Conservation (phyloP, 2,113 vertebrate species). For the Amblyopsis rosae region DNA sequence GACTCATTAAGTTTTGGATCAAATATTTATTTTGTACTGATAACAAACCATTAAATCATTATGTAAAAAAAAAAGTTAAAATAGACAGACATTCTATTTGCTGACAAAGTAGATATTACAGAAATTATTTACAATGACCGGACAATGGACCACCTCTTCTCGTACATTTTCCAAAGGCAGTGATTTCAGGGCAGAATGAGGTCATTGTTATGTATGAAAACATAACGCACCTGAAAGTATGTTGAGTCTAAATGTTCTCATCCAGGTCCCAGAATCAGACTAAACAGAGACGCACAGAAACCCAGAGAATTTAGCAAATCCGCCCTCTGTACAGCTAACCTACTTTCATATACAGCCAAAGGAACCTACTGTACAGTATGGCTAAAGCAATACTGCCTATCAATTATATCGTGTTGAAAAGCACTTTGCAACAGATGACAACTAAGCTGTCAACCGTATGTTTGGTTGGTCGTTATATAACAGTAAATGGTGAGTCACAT, state of each 20-base stretch:
- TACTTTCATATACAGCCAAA: neutral
- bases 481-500: neutral
- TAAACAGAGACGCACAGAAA: conserved; percentile 51
- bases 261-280: conserved; percentile 48
- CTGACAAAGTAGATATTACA: neutral
- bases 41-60: neutral
- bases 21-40: neutral
- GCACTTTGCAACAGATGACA: neutral
- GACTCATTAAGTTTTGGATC: neutral
- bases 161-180: conserved; percentile 18
- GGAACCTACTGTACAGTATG: neutral
- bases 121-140: neutral
- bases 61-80: too few species aligned
- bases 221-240: conserved; percentile 39
- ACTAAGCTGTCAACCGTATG: neutral
- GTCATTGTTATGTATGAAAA: conserved; percentile 50
- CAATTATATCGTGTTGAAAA: neutral
- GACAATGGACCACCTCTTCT: conserved; percentile 1
- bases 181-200: conserved; percentile 12
- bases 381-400: neutral
- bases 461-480: conserved; percentile 4
- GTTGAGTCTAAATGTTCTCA: conserved; percentile 58
- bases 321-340: neutral
- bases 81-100: too few species aligned
- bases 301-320: neutral